phyloP scores from a whole-genome alignment of 1,140 invertebrate species.

The Caerostris extrusa region DNA sequence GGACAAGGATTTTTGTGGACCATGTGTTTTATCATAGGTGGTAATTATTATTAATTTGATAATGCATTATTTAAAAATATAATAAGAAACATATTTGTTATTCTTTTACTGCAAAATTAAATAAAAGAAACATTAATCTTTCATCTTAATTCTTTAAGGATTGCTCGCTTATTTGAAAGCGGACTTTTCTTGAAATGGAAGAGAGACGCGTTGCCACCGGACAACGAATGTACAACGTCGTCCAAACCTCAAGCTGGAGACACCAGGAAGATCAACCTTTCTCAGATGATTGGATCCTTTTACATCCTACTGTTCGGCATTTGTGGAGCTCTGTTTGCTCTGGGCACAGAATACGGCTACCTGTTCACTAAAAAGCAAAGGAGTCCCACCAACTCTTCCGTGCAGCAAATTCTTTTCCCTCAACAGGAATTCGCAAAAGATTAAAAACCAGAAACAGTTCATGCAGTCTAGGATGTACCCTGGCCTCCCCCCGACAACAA shows the following conservation, averaged over 20 bases:
- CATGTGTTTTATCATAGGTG: no score
- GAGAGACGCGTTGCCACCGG: constrained; percentile 87
- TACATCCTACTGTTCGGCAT: constrained; percentile 89
- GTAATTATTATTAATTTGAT: no score
- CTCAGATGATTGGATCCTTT: constrained; percentile 95
- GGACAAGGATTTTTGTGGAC: no score
- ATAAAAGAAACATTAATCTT: no score
- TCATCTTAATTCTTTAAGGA: constrained; percentile 82
- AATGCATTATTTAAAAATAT: no score
- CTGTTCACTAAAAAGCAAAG: constrained; percentile 22
- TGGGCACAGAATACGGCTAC: constrained; percentile 69
- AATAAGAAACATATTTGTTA: no score
- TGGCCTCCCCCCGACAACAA: not conserved
- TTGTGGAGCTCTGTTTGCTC: constrained; percentile 52
- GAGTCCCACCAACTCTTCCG: not conserved
- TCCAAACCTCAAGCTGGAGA: constrained; percentile 83
- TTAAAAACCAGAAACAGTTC: constrained; percentile 59
- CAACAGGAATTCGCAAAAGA: not conserved
- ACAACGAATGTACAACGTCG: constrained; percentile 89
- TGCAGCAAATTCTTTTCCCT: not conserved
- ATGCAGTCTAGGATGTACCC: constrained; percentile 70
- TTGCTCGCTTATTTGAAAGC: constrained; percentile 89
- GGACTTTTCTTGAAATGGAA: constrained; percentile 93
- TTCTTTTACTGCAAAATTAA: no score
- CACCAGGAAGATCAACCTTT: constrained; percentile 91